These are phyloP conservation scores for Acronicta psi DNA, from an alignment of 2,888 invertebrate genomes.

Conservation along the genomic window DNA sequence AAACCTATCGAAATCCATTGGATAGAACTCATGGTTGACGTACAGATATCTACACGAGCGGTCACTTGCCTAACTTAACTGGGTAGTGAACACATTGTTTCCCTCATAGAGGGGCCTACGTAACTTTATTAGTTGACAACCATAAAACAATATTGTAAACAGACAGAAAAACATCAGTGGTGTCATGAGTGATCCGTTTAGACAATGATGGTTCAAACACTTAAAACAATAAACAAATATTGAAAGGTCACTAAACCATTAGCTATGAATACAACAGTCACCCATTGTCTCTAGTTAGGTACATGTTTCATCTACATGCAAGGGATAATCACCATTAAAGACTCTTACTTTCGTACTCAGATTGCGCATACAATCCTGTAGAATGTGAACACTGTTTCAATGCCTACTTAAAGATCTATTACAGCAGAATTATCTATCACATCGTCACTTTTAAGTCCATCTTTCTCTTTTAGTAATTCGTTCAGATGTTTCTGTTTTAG, in stretches of 20 bases:
- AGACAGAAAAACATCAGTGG: neutral
- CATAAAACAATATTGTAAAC: neutral
- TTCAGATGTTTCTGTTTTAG: constrained; percentile 1
- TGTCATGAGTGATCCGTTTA: neutral
- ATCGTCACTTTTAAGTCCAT: neutral
- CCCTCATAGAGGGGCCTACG: neutral
- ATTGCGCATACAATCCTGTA: neutral
- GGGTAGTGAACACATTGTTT: neutral
- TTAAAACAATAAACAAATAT: constrained; percentile 2
- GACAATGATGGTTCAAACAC: neutral
- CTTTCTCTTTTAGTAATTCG: constrained; percentile 1
- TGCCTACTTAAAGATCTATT: constrained; percentile 5
- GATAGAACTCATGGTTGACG: too few species aligned
- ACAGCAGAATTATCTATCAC: neutral
- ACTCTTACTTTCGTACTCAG: constrained; percentile 1
- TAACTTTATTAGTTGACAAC: neutral
- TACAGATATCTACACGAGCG: neutral
- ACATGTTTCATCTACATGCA: neutral
- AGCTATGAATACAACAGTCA: neutral
- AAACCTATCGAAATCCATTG: too few species aligned
- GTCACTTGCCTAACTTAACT: neutral
- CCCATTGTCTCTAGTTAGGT: neutral
- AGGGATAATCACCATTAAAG: neutral
- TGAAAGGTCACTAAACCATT: neutral
- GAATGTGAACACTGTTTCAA: neutral